These are phyloP conservation scores for Pollenia angustigena DNA, from an alignment of 2,888 invertebrate genomes.

Conservation along the genomic window DNA sequence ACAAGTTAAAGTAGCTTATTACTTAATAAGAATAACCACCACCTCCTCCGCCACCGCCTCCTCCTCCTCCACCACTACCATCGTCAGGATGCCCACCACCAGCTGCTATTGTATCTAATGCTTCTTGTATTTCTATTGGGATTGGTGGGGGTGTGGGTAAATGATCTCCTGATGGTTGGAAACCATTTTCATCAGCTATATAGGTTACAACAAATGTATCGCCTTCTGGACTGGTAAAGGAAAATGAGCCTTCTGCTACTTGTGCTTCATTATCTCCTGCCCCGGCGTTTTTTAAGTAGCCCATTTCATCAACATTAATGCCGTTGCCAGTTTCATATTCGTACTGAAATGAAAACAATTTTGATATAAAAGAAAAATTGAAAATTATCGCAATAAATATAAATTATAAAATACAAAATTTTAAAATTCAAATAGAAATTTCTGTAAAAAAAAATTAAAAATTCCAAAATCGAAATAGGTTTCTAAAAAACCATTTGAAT, in stretches of 20 bases:
- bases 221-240: constrained; percentile 91
- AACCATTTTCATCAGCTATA: constrained; percentile 90
- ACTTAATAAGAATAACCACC: constrained; percentile 75
- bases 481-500: too few relatives aligned
- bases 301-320: constrained; percentile 89
- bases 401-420: too few relatives aligned
- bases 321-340: constrained; percentile 92
- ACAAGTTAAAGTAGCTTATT: not conserved
- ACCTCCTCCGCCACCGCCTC: constrained; percentile 55
- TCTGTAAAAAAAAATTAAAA: too few relatives aligned
- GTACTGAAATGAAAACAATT: constrained; percentile 82
- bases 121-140: constrained; percentile 88
- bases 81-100: constrained; percentile 81
- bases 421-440: too few relatives aligned
- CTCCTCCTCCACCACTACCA: constrained; percentile 77
- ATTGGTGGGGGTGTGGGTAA: constrained; percentile 93
- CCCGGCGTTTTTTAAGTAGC: constrained; percentile 89
- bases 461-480: too few relatives aligned
- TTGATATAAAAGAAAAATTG: too few relatives aligned
- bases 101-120: constrained; percentile 81
- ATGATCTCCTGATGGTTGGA: constrained; percentile 87
- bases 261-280: constrained; percentile 87
- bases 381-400: too few relatives aligned
- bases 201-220: constrained; percentile 87
- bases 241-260: constrained; percentile 88